These are phyloP conservation scores for Drosophila seclusa DNA, from an alignment of 2,888 invertebrate species.

Conservation along the genomic window DNA sequence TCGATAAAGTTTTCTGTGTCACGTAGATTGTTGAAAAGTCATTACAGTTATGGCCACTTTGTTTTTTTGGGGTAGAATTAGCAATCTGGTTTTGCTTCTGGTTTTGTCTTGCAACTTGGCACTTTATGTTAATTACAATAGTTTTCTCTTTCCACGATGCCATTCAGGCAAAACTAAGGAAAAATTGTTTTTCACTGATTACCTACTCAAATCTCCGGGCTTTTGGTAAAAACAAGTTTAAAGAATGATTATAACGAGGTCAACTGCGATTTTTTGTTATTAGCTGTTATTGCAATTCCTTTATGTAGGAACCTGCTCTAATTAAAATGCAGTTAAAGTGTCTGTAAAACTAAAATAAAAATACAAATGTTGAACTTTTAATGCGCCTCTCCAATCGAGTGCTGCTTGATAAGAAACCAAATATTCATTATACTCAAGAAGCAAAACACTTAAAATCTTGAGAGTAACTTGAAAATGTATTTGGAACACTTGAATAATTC, in stretches of 20 bases:
- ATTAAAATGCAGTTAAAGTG: not conserved
- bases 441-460: not conserved
- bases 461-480: conserved; percentile 6
- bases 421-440: not conserved
- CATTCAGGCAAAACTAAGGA: not conserved
- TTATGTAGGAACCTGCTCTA: not conserved
- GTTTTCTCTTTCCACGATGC: conserved; percentile 24
- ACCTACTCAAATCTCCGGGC: not conserved
- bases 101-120: conserved; percentile 10
- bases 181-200: not conserved
- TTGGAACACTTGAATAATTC: conserved; percentile 4
- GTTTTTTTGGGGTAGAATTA: not conserved
- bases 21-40: conserved; percentile 60
- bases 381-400: not conserved
- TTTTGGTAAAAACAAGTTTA: not conserved
- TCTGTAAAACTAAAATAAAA: not conserved
- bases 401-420: not conserved
- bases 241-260: not conserved
- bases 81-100: conserved; percentile 6
- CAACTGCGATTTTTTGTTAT: not conserved
- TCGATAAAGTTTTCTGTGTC: conserved; percentile 62
- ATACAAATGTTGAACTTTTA: not conserved
- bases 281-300: not conserved
- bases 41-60: conserved; percentile 34
- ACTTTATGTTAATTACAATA: conserved; percentile 20